Conservation (phyloP, 1,140 invertebrate genomes). For the Atta cephalotes region DNA sequence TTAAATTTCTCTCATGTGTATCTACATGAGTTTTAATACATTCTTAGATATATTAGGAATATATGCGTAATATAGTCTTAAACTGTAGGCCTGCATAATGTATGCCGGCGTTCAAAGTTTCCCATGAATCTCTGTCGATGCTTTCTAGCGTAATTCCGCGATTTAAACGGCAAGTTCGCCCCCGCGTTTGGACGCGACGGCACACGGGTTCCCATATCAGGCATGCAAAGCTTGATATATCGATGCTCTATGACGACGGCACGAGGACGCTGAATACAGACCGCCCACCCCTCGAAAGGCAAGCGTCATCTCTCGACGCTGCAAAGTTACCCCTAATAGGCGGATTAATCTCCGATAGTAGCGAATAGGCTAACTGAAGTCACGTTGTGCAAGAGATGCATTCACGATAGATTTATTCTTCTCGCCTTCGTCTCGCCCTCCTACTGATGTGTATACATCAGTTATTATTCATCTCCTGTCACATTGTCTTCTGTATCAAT, state of each 20-base stretch:
- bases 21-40: neutral
- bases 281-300: slow-evolving; percentile 82
- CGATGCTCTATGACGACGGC: slow-evolving; percentile 83
- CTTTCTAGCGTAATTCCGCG: slow-evolving; percentile 66
- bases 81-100: slow-evolving; percentile 22
- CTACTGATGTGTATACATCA: slow-evolving; percentile 10
- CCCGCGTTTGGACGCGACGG: slow-evolving; percentile 51
- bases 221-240: slow-evolving; percentile 87
- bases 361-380: slow-evolving; percentile 70
- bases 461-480: slow-evolving; percentile 73
- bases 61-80: neutral
- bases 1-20: neutral
- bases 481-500: neutral
- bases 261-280: slow-evolving; percentile 80
- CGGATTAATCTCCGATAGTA: slow-evolving; percentile 84
- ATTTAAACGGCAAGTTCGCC: slow-evolving; percentile 68
- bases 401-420: slow-evolving; percentile 73
- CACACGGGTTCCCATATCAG: slow-evolving; percentile 84
- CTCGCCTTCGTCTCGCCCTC: neutral
- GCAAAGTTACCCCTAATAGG: slow-evolving; percentile 84
- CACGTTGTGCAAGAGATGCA: slow-evolving; percentile 75
- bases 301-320: slow-evolving; percentile 66
- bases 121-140: slow-evolving; percentile 66
- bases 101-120: slow-evolving; percentile 48
- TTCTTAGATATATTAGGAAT: neutral